Evolutionary conservation across 2,888 invertebrate species (phyloP).

Genomic region (Dasysyrphus tricinctus): DNA sequence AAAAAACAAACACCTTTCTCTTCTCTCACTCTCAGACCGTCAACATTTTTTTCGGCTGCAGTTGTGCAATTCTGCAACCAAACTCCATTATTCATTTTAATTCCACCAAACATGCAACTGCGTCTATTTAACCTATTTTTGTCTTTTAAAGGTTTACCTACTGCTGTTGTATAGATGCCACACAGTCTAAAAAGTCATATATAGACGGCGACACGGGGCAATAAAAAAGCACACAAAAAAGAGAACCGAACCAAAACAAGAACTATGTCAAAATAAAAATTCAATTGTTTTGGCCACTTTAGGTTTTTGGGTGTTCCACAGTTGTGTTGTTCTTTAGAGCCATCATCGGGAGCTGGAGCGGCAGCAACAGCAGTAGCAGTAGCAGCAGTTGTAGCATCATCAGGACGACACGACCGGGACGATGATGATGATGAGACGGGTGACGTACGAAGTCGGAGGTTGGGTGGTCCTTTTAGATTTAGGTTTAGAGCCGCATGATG

Average conservation of each 20-base stretch:
- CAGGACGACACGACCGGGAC: not conserved
- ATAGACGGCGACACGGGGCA: conserved; percentile 3
- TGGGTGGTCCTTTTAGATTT: conserved; percentile 67
- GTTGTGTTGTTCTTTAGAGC: conserved; percentile 26
- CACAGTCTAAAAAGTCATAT: conserved; percentile 18
- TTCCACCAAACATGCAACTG: conserved; percentile 37
- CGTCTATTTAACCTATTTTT: conserved; percentile 45
- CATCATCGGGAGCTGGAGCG: conserved; percentile 12
- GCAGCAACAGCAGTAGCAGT: conserved; percentile 11
- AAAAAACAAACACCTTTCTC: not conserved
- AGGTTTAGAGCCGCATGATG: conserved; percentile 73
- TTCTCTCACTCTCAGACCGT: not conserved
- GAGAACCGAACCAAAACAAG: not conserved
- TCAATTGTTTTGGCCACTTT: conserved; percentile 61
- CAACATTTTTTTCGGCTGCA: conserved; percentile 6
- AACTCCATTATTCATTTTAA: conserved; percentile 29
- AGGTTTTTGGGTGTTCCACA: conserved; percentile 66
- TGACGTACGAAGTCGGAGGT: conserved; percentile 62
- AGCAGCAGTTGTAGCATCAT: conserved; percentile 24
- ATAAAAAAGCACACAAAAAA: conserved; percentile 3
- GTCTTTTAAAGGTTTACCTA: conserved; percentile 35
- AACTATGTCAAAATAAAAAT: conserved; percentile 50
- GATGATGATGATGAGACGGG: conserved; percentile 60
- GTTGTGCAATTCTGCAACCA: conserved; percentile 13
- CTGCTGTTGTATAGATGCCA: conserved; percentile 15